Evolutionary conservation across 1,140 invertebrate species (phyloP).

Genomic region (Euura lappo): DNA sequence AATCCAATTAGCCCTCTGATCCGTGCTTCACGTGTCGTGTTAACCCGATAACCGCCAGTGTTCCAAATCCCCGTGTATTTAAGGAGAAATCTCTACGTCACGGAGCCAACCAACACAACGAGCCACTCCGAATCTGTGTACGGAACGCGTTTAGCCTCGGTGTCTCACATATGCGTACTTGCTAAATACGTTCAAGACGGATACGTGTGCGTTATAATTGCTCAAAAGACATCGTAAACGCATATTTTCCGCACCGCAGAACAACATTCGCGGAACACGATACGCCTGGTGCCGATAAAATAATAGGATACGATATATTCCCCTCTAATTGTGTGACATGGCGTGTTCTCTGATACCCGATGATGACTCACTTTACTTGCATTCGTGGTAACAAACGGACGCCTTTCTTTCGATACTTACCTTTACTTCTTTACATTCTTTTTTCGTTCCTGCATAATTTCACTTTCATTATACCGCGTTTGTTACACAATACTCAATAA

Average conservation of each 20-base stretch:
- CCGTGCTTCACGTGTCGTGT: background rate
- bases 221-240: background rate
- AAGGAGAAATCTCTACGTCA: background rate
- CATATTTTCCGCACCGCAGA: too few relatives aligned
- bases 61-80: background rate
- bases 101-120: background rate
- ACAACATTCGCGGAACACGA: too few relatives aligned
- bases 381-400: background rate
- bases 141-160: background rate
- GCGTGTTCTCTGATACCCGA: background rate
- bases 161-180: background rate
- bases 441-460: background rate
- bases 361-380: background rate
- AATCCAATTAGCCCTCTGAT: background rate
- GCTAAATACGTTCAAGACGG: background rate
- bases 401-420: background rate
- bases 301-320: too few relatives aligned
- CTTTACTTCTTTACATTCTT: background rate
- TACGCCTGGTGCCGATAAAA: too few relatives aligned
- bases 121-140: background rate
- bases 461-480: background rate
- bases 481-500: background rate
- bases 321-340: background rate
- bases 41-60: background rate
- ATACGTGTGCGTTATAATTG: background rate